Conservation (phyloP, 1,140 invertebrate species). For the Druon quercuslanigerum region DNA sequence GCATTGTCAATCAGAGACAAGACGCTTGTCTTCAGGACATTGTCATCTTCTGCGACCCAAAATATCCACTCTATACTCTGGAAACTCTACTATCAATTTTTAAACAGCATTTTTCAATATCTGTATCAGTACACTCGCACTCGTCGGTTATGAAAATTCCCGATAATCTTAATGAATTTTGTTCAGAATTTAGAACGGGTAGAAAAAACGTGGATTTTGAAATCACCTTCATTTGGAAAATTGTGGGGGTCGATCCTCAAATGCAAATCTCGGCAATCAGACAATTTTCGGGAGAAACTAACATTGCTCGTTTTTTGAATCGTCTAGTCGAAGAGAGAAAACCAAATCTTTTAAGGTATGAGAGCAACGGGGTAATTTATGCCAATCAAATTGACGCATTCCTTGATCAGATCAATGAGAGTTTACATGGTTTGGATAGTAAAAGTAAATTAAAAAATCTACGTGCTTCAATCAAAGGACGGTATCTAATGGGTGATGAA, state of each 20-base stretch:
- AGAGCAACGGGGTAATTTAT: conserved; percentile 61
- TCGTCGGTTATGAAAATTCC: conserved; percentile 64
- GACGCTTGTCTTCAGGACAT: conserved; percentile 42
- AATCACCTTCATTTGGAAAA: conserved; percentile 76
- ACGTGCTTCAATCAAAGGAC: conserved; percentile 24
- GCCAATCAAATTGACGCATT: conserved; percentile 75
- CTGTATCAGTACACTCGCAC: conserved; percentile 69
- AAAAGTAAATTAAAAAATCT: conserved; percentile 34
- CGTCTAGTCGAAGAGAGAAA: conserved; percentile 70
- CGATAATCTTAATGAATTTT: conserved; percentile 53
- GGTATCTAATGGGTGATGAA: conserved; percentile 56
- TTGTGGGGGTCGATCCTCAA: conserved; percentile 68
- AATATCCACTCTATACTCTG: conserved; percentile 71
- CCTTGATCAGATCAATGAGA: conserved; percentile 70
- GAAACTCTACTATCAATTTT: conserved; percentile 66
- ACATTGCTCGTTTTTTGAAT: conserved; percentile 76
- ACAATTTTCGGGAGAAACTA: conserved; percentile 75
- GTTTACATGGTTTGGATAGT: conserved; percentile 38
- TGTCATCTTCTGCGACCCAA: conserved; percentile 75
- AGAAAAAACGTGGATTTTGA: conserved; percentile 45
- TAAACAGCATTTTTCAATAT: conserved; percentile 54
- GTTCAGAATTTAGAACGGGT: conserved; percentile 45
- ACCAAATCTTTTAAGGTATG: conserved; percentile 70
- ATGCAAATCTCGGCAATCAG: conserved; percentile 64
- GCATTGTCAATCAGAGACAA: background rate